Evolutionary conservation across 2,113 vertebrate species (phyloP), one percentile per base, ranked within the genome.

Genomic region (Salminus brasiliensis): DNA sequence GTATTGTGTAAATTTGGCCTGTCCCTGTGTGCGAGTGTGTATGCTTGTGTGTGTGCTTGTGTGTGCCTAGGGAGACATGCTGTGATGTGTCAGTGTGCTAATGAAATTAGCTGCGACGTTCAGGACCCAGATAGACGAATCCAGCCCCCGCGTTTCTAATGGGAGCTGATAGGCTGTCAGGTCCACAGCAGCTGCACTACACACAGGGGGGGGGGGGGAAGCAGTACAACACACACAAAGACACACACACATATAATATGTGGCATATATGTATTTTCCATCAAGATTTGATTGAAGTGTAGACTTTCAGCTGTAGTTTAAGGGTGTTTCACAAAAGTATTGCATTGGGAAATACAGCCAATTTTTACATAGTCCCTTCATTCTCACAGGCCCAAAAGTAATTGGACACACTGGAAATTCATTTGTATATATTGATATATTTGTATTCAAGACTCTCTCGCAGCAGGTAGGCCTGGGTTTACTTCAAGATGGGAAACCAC

Each of bases 61-160:
- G 18, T 1, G 47, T 5, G 67, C 69, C 69, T 18, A 47, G 32
- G 47, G 69, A 71, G 45, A 27, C 8, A 3, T 2, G 23, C 53
- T 72, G 70, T 72, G 49, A 72, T 53, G 70, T 72, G 70, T 29
- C 49, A 34, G 53, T 55, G 18, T 55, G 67, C 15, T 36, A 72
- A 72, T 72, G 29, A 72, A 55, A 72, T 72, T 72, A 72, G 69
- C 70, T 34, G 30, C 49, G 70, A 53, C 47, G 34, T 55, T 23
- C 52, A 55, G 52, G 52, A 11, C 52, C 52, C 52, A 55, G 52
- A 55, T 25, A 55, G 52, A 55, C 52, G 52, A 55, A 55, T 55
- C n/a, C 21, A 55, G n/a, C 52, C 52, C 52, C 52, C 52, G 23
- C 52, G n/a, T 25, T 25, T 55, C 52, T 55, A 55, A 55, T 55